Conservation (phyloP, 2,888 invertebrate species). For the Eupithecia exiguata region DNA sequence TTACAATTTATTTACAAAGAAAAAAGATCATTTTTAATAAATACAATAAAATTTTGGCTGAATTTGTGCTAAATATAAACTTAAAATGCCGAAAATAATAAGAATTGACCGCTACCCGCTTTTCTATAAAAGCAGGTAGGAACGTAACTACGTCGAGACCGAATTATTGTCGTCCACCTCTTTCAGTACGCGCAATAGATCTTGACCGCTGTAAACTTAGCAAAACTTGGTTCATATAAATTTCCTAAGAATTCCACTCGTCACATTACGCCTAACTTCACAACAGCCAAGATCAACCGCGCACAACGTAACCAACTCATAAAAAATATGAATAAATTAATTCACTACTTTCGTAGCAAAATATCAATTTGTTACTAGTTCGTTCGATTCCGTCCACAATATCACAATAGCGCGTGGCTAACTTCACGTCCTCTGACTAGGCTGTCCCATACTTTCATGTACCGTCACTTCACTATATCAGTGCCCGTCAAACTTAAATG, state of each 20-base stretch:
- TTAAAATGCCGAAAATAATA: conserved; percentile 46
- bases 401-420: conserved; percentile 71
- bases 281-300: conserved; percentile 10
- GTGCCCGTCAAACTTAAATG: conserved; percentile 34
- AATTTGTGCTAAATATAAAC: conserved; percentile 47
- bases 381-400: conserved; percentile 53
- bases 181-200: conserved; percentile 25
- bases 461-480: conserved; percentile 29
- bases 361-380: conserved; percentile 59
- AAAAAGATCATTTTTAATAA: conserved; percentile 67
- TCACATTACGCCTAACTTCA: neutral
- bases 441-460: conserved; percentile 46
- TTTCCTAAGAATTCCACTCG: neutral
- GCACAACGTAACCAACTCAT: conserved; percentile 43
- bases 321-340: conserved; percentile 60
- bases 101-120: conserved; percentile 26
- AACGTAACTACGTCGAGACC: conserved; percentile 49
- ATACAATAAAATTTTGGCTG: conserved; percentile 79
- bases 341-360: conserved; percentile 53
- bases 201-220: conserved; percentile 5
- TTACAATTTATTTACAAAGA: conserved; percentile 77
- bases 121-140: conserved; percentile 35
- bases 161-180: conserved; percentile 70
- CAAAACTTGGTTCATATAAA: neutral
- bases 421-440: conserved; percentile 68